Evolutionary conservation across 2,113 vertebrate species (phyloP).

Genomic region (Anser brachyrhynchus): DNA sequence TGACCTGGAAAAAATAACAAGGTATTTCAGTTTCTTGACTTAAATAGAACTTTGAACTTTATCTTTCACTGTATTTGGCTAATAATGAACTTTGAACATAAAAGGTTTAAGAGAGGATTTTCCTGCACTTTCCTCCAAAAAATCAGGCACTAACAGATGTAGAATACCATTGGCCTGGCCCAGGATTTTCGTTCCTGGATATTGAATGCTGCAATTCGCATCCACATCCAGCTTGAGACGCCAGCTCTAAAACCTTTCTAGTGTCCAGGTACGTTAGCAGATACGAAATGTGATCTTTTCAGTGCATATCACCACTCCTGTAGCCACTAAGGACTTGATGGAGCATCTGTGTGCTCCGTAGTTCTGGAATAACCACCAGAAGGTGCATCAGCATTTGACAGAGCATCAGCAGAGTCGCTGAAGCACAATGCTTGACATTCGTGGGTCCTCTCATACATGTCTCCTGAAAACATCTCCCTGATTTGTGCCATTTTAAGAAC

Average conservation of each 20-base stretch:
- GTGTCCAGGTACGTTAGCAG: neutral
- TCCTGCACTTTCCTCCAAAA: neutral
- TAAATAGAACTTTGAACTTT: neutral
- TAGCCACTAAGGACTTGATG: neutral
- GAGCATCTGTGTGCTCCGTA: neutral
- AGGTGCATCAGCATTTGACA: neutral
- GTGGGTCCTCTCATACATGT: accelerated
- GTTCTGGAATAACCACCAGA: neutral
- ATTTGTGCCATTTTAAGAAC: neutral
- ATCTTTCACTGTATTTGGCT: neutral
- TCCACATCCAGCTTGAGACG: neutral
- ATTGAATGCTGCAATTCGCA: neutral
- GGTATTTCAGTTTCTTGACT: neutral
- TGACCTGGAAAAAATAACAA: neutral
- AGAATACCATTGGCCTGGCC: neutral
- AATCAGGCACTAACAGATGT: neutral
- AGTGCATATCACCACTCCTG: neutral
- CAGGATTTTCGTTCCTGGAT: neutral
- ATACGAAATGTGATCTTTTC: accelerated
- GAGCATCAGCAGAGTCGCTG: neutral
- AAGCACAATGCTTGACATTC: neutral
- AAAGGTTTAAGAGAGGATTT: neutral
- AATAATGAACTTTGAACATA: neutral
- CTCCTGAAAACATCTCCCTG: neutral
- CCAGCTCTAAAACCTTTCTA: neutral